These are phyloP conservation scores for Pyrocephalus nanus DNA, from an alignment of 2,797 vertebrate species.

Conservation along the genomic window DNA sequence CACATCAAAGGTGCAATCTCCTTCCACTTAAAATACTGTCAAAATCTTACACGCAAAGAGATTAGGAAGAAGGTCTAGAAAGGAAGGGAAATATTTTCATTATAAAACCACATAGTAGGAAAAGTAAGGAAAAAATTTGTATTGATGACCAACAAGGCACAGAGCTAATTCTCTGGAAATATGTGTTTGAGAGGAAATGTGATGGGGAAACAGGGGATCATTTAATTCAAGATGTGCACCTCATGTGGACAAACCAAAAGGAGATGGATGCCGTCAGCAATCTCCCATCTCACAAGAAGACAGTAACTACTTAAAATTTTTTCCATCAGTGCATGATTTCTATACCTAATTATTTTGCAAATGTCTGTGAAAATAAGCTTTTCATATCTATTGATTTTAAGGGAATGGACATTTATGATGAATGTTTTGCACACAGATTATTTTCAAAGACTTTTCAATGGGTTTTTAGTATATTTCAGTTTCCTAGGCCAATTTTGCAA, in stretches of 20 bases:
- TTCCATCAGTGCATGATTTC: neutral
- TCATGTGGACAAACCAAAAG: neutral
- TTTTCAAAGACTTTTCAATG: slow-evolving; percentile 29
- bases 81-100: neutral
- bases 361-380: slow-evolving; percentile 3
- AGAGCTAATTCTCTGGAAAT: slow-evolving; percentile 21
- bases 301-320: neutral
- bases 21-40: neutral
- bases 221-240: neutral
- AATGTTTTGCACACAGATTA: slow-evolving; percentile 27
- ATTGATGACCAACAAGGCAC: neutral
- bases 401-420: neutral
- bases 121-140: neutral
- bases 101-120: neutral
- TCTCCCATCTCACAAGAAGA: neutral
- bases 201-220: neutral
- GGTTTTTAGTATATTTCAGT: neutral
- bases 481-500: slow-evolving; percentile 9
- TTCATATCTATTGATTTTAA: slow-evolving; percentile 5
- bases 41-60: neutral
- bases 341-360: neutral
- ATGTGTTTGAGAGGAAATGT: neutral
- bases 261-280: neutral
- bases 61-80: neutral
- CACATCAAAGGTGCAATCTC: neutral